Conservation (phyloP, 2,113 vertebrate genomes). For the Mormyrus iriodes region DNA sequence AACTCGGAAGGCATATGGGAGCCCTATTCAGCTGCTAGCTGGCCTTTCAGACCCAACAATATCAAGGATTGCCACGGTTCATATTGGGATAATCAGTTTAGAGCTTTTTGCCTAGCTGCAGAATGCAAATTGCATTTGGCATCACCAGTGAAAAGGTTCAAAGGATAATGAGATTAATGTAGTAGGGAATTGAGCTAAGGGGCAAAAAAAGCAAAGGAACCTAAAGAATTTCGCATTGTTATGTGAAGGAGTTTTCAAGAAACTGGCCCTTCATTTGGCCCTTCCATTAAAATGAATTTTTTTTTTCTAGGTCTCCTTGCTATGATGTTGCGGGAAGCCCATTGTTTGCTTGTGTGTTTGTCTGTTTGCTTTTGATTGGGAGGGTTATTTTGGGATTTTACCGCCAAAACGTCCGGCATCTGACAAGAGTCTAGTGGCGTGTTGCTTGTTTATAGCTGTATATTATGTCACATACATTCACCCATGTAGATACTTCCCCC, state of each 20-base stretch:
- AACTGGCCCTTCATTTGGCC: constrained; percentile 45
- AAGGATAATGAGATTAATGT: constrained; percentile 99
- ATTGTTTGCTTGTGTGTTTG: not conserved
- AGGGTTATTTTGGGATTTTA: constrained; percentile 11
- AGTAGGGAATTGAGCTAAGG: constrained; percentile 88
- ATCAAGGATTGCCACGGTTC: constrained; percentile 96
- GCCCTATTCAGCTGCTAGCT: constrained; percentile 86
- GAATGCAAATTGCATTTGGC: constrained; percentile 99
- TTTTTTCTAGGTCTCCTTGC: not conserved
- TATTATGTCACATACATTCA: not conserved
- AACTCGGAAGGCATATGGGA: constrained; percentile 99
- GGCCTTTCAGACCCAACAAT: constrained; percentile 95
- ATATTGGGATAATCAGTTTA: constrained; percentile 99
- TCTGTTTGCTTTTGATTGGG: not conserved
- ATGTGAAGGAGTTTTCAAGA: constrained; percentile 63
- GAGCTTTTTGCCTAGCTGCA: constrained; percentile 86
- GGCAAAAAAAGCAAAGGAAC: constrained; percentile 42
- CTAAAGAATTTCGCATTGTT: constrained; percentile 56
- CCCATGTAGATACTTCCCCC: too few species aligned
- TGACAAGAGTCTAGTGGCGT: not conserved
- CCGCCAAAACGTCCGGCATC: not conserved
- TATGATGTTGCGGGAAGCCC: not conserved
- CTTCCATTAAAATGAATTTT: constrained; percentile 21
- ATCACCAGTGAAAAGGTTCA: constrained; percentile 97
- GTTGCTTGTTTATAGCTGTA: not conserved